Percentiles rank a stretch among this genome's conserved stretches.
Conservation (phyloP, 2,797 vertebrate species). For the Acropternis orthonyx region DNA sequence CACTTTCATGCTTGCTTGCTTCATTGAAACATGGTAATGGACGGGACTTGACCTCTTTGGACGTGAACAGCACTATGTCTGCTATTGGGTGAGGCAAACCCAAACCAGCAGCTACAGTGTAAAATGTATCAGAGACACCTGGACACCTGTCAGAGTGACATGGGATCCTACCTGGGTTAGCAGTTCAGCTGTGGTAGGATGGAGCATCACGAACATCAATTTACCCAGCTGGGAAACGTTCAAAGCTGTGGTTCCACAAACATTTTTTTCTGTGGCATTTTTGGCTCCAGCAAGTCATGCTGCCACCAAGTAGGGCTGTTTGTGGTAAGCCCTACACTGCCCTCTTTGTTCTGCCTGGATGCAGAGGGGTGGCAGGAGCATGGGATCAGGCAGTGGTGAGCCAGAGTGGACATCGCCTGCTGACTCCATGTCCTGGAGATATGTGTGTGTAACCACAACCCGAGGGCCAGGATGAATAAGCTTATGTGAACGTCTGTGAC, state of each 20-base stretch:
- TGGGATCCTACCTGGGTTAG: not conserved
- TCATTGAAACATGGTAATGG: not conserved
- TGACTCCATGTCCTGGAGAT: not conserved
- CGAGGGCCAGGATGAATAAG: not conserved
- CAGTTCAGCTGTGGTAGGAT: not conserved
- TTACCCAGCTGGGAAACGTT: not conserved
- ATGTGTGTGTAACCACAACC: conserved; percentile 16
- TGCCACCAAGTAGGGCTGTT: not conserved
- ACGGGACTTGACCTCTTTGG: not conserved
- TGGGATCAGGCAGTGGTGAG: not conserved
- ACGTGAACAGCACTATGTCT: not conserved
- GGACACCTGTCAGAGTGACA: not conserved
- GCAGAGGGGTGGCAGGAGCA: not conserved
- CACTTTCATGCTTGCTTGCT: not conserved
- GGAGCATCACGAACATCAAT: not conserved
- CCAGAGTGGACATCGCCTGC: not conserved
- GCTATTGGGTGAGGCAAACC: not conserved
- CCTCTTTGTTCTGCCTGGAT: not conserved
- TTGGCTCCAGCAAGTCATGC: not conserved
- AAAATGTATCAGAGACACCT: not conserved
- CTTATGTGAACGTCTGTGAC: conserved; percentile 13
- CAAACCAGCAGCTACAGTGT: not conserved
- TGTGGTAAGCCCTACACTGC: not conserved
- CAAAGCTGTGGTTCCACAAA: not conserved
- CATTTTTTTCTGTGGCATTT: not conserved